Evolutionary conservation across 2,113 vertebrate genomes (phyloP), one percentile per base, ranked within the genome.

Genomic region (Lamprotornis superbus): DNA sequence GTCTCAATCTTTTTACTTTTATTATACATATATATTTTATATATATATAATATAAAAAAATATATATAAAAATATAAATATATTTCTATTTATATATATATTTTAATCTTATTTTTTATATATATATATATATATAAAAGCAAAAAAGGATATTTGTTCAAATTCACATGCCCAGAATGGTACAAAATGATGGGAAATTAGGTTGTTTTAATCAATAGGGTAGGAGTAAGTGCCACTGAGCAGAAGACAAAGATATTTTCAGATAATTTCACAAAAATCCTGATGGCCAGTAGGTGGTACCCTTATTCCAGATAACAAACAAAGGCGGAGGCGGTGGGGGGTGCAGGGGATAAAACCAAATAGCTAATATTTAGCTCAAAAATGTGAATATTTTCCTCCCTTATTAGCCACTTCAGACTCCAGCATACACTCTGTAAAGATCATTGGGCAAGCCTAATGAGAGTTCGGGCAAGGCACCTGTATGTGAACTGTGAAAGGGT

Each of bases 261-360:
- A 69, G 22, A 11, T n/a, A 37, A 49, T 67, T 46, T 67, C 19
- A 64, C 46, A 50, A 46, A 76, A 10, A 10, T 4, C 5, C 3
- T 27, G 52, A 33, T 16, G 40, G 31, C 85, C 96, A 87, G 79
- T 90, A 97, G 96, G 49, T 96, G 96, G 93, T 56, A 74, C 15
- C 65, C 55, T 92, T 69, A 70, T 65, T 77, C 87, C 68, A 89
- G 82, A 64, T 46, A 94, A 83, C 6, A 67, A 89, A 55, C 1
- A 19, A 11, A 21, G 5, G 0, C 0, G 7, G 4, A 6, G 14
- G 4, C 2, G 9, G 23, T 49, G 0, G 2, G 1, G 1, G 2
- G 7, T 1, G 19, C 1, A 1, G 11, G 7, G 4, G 4, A 5
- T 24, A 46, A 61, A 60, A 12, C 2, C 9, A 44, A 53, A 35